phyloP scores from a whole-genome alignment of 2,113 vertebrate species.

The Chrysemys picta region DNA sequence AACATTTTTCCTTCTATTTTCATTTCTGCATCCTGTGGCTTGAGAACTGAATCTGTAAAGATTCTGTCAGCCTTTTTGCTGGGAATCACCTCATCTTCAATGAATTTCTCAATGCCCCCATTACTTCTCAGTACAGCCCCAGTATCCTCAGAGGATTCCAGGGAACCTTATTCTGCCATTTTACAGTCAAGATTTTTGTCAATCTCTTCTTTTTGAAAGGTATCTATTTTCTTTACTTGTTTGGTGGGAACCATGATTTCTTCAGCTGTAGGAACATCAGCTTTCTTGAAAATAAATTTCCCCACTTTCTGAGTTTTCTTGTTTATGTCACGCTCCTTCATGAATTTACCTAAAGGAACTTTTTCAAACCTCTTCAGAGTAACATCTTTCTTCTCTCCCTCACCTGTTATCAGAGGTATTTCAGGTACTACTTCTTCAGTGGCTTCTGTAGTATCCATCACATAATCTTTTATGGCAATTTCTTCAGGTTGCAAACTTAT shows the following conservation, averaged over 20 bases:
- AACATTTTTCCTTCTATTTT: conserved; percentile 3
- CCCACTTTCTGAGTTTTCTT: neutral
- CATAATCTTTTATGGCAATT: neutral
- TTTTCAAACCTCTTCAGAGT: neutral
- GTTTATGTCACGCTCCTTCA: neutral
- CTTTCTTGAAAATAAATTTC: neutral
- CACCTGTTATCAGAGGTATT: neutral
- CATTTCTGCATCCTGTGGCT: neutral
- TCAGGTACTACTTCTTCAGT: neutral
- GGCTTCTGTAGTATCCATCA: neutral
- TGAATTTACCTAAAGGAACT: neutral
- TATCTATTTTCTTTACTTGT: conserved; percentile 28
- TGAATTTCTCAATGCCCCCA: neutral
- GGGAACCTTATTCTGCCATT: neutral
- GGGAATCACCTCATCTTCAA: neutral
- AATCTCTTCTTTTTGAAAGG: neutral
- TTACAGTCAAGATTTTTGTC: neutral
- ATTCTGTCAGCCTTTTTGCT: neutral
- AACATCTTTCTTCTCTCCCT: neutral
- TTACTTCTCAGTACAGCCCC: neutral
- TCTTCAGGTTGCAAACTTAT: neutral
- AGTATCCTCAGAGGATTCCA: neutral
- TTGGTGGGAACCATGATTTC: neutral
- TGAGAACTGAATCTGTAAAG: neutral
- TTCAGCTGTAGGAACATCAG: neutral